These are phyloP conservation scores for Sarcoramphus papa DNA, from an alignment of 2,797 vertebrate species.

Conservation along the genomic window DNA sequence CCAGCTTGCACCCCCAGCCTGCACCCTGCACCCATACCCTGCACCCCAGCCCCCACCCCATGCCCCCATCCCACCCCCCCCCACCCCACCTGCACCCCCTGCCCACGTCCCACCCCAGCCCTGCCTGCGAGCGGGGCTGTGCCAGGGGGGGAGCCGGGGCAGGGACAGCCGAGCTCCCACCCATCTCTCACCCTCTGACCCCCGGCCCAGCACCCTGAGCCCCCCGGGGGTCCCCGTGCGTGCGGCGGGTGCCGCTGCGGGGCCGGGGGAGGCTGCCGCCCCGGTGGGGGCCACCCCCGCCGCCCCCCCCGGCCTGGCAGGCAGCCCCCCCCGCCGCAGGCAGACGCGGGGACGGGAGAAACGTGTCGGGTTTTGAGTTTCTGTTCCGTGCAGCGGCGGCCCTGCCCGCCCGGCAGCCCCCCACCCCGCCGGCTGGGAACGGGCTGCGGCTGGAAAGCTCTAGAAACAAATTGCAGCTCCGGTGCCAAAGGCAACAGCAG, in stretches of 20 bases:
- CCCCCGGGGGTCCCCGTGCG: neutral
- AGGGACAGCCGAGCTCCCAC: neutral
- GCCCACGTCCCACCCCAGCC: neutral
- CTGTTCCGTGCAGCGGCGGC: neutral
- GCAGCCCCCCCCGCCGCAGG: neutral
- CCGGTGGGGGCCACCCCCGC: too few relatives aligned
- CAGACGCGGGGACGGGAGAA: neutral
- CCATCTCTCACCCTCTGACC: neutral
- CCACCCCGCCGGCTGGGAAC: neutral
- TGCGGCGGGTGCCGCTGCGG: neutral
- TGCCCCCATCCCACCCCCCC: neutral
- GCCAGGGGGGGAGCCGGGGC: neutral
- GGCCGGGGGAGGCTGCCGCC: neutral
- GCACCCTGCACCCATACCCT: neutral
- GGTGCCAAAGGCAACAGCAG: neutral
- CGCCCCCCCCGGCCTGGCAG: neutral
- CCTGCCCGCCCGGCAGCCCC: neutral
- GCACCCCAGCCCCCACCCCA: too few relatives aligned
- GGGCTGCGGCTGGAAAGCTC: conserved; percentile 31
- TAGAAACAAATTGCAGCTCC: neutral
- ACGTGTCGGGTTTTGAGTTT: neutral
- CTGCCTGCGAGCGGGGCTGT: neutral
- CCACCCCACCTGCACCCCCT: neutral
- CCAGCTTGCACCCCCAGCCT: neutral
- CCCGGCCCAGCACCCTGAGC: neutral